A percentile compares a stretch with the other conserved stretches of the same genome.
Conservation (phyloP, 2,113 vertebrate species). For the Rattus rattus region DNA sequence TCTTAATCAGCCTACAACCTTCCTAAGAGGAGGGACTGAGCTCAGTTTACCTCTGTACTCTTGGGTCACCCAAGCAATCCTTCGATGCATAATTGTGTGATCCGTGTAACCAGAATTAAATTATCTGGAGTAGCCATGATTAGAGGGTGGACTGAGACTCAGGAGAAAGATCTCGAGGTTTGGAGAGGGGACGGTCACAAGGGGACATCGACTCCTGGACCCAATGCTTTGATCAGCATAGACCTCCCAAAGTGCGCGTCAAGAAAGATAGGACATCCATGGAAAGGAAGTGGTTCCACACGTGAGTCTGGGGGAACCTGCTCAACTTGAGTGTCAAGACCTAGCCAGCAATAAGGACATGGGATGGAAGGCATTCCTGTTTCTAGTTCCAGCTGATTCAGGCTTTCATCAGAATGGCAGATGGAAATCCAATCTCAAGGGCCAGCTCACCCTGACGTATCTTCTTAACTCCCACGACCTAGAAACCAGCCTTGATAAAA, state of each 20-base stretch:
- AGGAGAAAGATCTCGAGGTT: not conserved
- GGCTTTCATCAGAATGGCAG: not conserved
- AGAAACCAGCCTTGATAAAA: not conserved
- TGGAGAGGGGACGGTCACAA: not conserved
- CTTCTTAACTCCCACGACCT: not conserved
- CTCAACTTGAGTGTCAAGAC: not conserved
- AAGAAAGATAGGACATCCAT: not conserved
- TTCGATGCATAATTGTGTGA: not conserved
- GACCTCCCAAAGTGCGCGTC: not conserved
- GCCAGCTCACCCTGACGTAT: not conserved
- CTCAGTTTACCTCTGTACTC: conserved; percentile 8
- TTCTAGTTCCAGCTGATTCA: not conserved
- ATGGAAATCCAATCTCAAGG: not conserved
- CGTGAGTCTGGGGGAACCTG: not conserved
- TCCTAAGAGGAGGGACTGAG: not conserved
- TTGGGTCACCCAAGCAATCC: not conserved
- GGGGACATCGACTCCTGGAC: not conserved
- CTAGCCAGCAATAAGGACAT: not conserved
- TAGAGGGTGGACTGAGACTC: not conserved
- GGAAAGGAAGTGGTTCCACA: not conserved
- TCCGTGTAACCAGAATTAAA: not conserved
- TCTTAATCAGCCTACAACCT: not conserved
- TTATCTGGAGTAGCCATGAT: not conserved
- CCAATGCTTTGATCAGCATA: not conserved
- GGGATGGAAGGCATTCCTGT: not conserved